Base-by-base conservation (phyloP, 2,797 vertebrate genomes). In the Hippoglossus hippoglossus region DNA sequence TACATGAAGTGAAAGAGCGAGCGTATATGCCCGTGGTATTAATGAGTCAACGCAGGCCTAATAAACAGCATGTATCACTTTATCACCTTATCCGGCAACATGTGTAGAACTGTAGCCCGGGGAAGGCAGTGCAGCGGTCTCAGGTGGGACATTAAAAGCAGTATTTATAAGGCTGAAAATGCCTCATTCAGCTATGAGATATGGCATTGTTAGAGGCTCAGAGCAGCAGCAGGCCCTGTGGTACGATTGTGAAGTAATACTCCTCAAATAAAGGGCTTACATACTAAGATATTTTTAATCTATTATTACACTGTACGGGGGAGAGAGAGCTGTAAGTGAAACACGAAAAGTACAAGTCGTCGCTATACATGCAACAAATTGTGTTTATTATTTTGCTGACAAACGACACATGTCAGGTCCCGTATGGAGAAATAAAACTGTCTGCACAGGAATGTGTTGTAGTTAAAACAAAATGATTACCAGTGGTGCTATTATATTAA, bases 91-190 rank as follows among this genome's bases (percentile, higher is more conserved):
- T 86, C 82, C 3, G 15, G 53, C 59, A 59, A 67, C 82, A 79
- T 16, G 55, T 86, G 73, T 69, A 77, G 80, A 83, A 88, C 84
- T 79, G 73, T 28, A 81, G 83, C 81, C 80, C 34, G 69, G 68
- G 83, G 73, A 73, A 81, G 73, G 53, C 53, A 75, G 67, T 85
- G 63, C 79, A 72, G 65, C 54, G 61, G 77, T 88, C 89, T 88
- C 84, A 80, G 77, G 80, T 87, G 86, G 73, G 77, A 86, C 80
- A 86, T 89, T 91, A 89, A 91, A 86, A 89, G 81, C 70, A 77
- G 78, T 88, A 89, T 89, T 91, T 88, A 91, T 91, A 87, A 75
- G 80, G 67, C 85, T 88, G 83, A 80, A 89, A 88, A 90, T 77
- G 78, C 85, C 81, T 88, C 80, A 81, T 89, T 87, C 79, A 70